phyloP scores from a whole-genome alignment of 2,113 vertebrate species.

The human region GRCh38 chr1:168184001-168184500 shows the following conservation, averaged over 20 bases:
- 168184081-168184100: constrained; percentile 78
- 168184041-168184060: constrained; percentile 97
- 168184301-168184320: not conserved
- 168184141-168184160: not conserved
- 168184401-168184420: not conserved
- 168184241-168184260: not conserved
- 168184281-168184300: not conserved
- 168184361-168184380: not conserved
- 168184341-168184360: not conserved
- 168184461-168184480: not conserved
- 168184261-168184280: not conserved
- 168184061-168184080: constrained; percentile 98
- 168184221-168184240: constrained; percentile 24
- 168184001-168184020: constrained; percentile 93
- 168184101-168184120: not conserved
- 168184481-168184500: not conserved
- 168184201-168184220: not conserved
- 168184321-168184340: not conserved
- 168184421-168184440: not conserved
- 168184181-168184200: not conserved
- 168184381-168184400: constrained; percentile 9
- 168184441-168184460: not conserved
- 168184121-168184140: not conserved
- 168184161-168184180: not conserved
- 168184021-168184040: constrained; percentile 94